Evolutionary conservation across 2,113 vertebrate genomes (phyloP), one percentile per base, ranked within the genome.

Genomic region (Caranx melampygus): DNA sequence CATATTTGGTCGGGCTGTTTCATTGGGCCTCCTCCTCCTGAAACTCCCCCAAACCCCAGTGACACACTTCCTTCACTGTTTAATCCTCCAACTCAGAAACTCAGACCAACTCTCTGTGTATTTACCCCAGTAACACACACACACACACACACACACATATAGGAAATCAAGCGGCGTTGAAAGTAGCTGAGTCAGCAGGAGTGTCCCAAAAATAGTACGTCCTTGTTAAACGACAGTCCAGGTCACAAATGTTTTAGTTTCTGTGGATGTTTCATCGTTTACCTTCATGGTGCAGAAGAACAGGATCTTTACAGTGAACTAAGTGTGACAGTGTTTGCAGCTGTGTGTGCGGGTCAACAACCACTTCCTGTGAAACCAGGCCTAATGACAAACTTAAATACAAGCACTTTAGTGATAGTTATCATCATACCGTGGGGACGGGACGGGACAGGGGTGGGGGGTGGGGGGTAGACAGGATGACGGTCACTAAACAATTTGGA

Each of bases 1-100:
- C 88, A 85, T 94, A 88, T 93, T 87, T 90, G 92, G 90, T 92
- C 84, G 85, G 26, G 57, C 62, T 52, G 35, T 37, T 75, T 66
- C 61, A 64, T 71, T 1, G 26, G 26, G 26, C 26, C 26, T 14
- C 45, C 68, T 40, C 71, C 77, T 47, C 55, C 75, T 54, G 74
- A 84, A 57, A 40, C 72, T 14, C 62, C 64, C 75, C 15, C 52
- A 40, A 80, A 37, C 57, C 52, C 59, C 65, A 44, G 67, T 79
- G 81, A 92, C 33, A 87, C 87, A 78, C 37, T 88, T 85, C 65
- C 63, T 73, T 33, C 45, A 83, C 52, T 9, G 1, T 21, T 70
- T 58, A 58, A 21, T 18, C 61, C 66, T 63, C 52, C 76, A 34
- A 35, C 12, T 69, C 3, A 62, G 18, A 79, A 35, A 65, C 1